Conservation (phyloP, 2,797 vertebrate species). For the Pangasius mekongensis region DNA sequence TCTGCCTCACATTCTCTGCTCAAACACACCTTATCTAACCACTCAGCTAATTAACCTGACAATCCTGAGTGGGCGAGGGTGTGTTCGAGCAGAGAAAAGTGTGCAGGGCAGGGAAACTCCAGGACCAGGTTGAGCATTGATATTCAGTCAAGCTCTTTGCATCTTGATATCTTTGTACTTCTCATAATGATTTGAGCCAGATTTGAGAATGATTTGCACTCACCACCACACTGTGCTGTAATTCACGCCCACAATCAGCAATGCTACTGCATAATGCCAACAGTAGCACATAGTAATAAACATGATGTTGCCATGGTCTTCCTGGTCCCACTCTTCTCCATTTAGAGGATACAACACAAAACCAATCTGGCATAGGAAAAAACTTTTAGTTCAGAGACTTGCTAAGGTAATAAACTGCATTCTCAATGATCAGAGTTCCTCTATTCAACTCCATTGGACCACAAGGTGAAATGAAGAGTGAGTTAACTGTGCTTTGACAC, state of each 20-base stretch:
- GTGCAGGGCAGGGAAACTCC: neutral
- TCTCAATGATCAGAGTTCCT: neutral
- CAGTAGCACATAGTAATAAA: slow-evolving; percentile 95
- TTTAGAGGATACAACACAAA: slow-evolving; percentile 87
- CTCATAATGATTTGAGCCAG: neutral
- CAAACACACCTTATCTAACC: neutral
- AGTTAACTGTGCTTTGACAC: neutral
- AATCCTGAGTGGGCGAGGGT: neutral
- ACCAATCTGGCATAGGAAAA: slow-evolving; percentile 81
- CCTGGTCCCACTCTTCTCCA: slow-evolving; percentile 82
- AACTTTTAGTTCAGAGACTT: neutral
- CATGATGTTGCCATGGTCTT: slow-evolving; percentile 73
- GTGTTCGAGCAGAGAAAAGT: neutral
- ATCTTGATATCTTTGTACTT: neutral
- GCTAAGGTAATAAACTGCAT: neutral
- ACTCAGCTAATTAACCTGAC: neutral
- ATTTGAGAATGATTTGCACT: slow-evolving; percentile 56
- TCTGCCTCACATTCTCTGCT: neutral
- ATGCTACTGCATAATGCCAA: slow-evolving; percentile 83
- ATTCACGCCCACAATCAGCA: slow-evolving; percentile 70
- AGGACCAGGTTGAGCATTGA: neutral
- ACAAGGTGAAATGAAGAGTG: neutral
- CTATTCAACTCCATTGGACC: neutral
- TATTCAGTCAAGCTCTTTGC: neutral
- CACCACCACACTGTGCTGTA: slow-evolving; percentile 79